Conservation (phyloP, 2,113 vertebrate species). For the Gambusia holbrooki region DNA sequence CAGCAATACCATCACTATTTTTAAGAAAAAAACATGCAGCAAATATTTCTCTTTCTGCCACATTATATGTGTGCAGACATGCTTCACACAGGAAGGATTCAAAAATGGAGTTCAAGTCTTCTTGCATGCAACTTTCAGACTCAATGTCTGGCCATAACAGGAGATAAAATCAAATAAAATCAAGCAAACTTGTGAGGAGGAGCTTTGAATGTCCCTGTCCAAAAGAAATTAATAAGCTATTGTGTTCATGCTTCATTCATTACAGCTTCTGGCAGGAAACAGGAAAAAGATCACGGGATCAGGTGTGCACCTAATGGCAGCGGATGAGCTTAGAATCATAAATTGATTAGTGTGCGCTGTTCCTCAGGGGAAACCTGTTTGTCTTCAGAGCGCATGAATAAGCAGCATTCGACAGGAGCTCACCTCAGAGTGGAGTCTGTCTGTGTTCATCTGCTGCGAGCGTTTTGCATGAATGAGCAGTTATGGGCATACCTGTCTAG, state of each 20-base stretch:
- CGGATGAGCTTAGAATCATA: constrained; percentile 6
- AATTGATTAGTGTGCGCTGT: background rate
- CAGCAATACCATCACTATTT: too few relatives aligned
- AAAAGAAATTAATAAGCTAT: constrained; percentile 13
- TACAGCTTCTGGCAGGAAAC: background rate
- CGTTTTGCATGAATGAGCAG: constrained; percentile 35
- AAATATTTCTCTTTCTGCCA: background rate
- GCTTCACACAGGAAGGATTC: constrained; percentile 8
- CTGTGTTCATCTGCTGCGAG: constrained; percentile 27
- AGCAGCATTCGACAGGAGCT: constrained; percentile 27
- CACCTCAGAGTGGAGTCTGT: constrained; percentile 26
- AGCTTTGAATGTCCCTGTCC: constrained; percentile 7
- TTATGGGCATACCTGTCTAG: background rate
- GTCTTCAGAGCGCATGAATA: constrained; percentile 40
- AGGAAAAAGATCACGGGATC: constrained; percentile 24
- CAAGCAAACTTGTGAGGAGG: background rate
- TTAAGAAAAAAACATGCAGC: too few relatives aligned
- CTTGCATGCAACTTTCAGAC: background rate
- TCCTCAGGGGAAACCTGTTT: constrained; percentile 31
- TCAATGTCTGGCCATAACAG: background rate
- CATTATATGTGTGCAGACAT: constrained; percentile 1
- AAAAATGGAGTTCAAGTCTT: background rate
- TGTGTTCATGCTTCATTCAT: constrained; percentile 56
- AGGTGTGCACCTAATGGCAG: constrained; percentile 35
- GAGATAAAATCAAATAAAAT: background rate